phyloP scores from a whole-genome alignment of 2,797 vertebrate genomes.

The Acrossocheilus wenchowensis region DNA sequence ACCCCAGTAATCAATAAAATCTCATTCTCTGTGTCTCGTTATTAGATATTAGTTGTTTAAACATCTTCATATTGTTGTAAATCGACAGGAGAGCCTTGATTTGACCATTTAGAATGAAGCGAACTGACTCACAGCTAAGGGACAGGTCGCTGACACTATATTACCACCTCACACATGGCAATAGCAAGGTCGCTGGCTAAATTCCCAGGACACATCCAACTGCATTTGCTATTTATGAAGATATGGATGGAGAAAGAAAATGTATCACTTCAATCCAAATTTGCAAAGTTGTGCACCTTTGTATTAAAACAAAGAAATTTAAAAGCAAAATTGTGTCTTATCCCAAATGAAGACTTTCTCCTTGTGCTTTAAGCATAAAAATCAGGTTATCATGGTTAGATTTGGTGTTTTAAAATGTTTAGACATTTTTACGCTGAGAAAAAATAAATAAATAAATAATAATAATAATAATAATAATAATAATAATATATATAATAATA shows the following conservation, averaged over 20 bases:
- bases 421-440: no score
- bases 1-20: not conserved
- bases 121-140: conserved; percentile 24
- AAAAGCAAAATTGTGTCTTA: not conserved
- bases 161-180: conserved; percentile 35
- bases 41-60: not conserved
- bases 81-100: not conserved
- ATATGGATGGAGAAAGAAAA: not conserved
- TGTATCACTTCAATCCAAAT: not conserved
- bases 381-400: not conserved
- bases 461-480: no score
- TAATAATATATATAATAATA: no score
- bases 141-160: conserved; percentile 27
- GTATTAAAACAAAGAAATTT: not conserved
- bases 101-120: conserved; percentile 13
- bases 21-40: not conserved
- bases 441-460: no score
- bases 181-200: not conserved
- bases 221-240: not conserved
- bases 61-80: not conserved
- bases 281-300: not conserved
- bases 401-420: not conserved
- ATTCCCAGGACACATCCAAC: not conserved
- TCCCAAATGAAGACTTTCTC: no score
- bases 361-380: not conserved